Base-by-base conservation (phyloP, 1,140 invertebrate species). In the Drosophila paulistorum region DNA sequence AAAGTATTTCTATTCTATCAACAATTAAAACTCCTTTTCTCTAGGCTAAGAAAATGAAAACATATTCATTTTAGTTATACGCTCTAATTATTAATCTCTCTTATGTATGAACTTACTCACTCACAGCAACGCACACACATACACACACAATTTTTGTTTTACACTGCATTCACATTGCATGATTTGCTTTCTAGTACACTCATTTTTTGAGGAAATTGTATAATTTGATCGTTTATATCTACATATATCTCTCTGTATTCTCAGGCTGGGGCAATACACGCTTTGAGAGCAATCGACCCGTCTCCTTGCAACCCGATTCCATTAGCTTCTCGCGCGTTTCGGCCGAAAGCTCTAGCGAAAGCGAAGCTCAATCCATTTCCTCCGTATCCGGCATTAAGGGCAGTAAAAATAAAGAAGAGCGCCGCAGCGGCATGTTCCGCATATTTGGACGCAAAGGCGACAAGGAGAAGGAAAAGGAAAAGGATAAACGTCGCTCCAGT, bases 331-430 rank as follows among this genome's bases (percentile, higher is more conserved):
- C 86, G 30, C 79, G 91, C 17, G 84, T 83, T 3, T 92, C 91
- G 1, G 91, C 91, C 6, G 91, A 92, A 61, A 92, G 91, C 41
- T 92, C 91, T 20, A 92, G 91, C 70, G 91, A 92, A 68, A 92
- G 91, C 62, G 91, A 92, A 74, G 91, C 91, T 7, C 91, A 91
- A 75, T 91, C 90, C 9, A 91, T 91, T 58, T 92, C 90, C 57
- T 92, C 90, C 35, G 81, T 90, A 35, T 92, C 91, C 45, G 91
- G 85, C 2, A 91, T 92, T 10, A 92, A 92, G 71, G 90, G 91
- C 64, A 91, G 82, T 64, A 91, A 85, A 64, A 81, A 84, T 58
- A 91, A 92, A 68, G 91, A 92, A 51, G 91, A 92, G 59, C 86
- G 90, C 9, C 87, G 90, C 71, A 92, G 91, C 39, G 91, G 91